Evolutionary conservation across 2,797 vertebrate genomes (phyloP), one percentile per base, ranked within the genome.

Genomic region (Botia almorhae): DNA sequence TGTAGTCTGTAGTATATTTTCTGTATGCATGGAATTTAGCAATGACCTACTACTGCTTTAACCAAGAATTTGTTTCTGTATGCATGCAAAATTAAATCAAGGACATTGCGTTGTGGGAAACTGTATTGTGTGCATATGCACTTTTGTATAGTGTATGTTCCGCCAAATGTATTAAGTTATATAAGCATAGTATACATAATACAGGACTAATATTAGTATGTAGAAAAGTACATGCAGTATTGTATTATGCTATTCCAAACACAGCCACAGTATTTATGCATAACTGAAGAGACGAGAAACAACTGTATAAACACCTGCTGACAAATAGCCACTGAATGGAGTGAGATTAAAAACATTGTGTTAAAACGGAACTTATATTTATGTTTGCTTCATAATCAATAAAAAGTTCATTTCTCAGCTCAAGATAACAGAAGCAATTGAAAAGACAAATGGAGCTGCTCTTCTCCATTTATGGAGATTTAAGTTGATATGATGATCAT

Each of bases 391-490:
- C 10, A 7, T 43, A 19, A n/a, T n/a, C 23, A 58, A n/a, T 43
- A 23, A 60, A 48, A 67, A 69, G 51, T 58, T 26, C 1, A 76
- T 21, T 68, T 68, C 36, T 29, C 19, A 46, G 46, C 78, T 67
- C 67, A 50, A 21, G 71, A 78, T 63, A 75, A 85, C 21, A 56
- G 21, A 33, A 53, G 50, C 60, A 65, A 71, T 39, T 63, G 67
- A 80, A 82, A 69, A 69, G 71, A 63, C 72, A 85, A 85, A 79
- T 33, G 23, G n/a, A 55, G 50, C 72, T 81, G 74, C 78, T 70
- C 70, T 75, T 81, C 75, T 78, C 56, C 76, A 51, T 78, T 70
- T 70, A 78, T 61, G 67, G 76, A 51, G 76, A 78, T 78, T 50
- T 14, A 16, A 56, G 55, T 70, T 61, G 23, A 51, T 78, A 48